Base-by-base conservation (phyloP, 1,140 invertebrate genomes). In the Rhyacophila brunnea region DNA sequence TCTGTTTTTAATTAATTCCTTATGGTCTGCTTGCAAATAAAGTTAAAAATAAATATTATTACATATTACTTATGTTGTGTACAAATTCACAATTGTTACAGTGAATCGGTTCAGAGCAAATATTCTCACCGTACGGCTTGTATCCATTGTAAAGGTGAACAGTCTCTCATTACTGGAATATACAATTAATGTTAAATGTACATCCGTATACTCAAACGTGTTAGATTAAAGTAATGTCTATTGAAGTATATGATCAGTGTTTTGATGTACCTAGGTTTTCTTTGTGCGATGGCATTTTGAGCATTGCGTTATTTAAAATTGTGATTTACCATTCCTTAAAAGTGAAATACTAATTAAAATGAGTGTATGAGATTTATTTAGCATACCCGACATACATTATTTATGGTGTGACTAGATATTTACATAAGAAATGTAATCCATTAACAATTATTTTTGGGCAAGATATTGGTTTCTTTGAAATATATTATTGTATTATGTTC, bases 361-460 rank as follows among this genome's bases (percentile, higher is more conserved):
- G 15, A 13, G 38, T 13, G 38, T 40, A 40, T 28, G 23, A 28
- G 23, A n/a, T 3, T 40, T 40, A 50, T 58, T 49, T 58, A 58
- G 48, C 47, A 58, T 58, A 44, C 56, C 56, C 49, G 36, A 58
- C 44, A 49, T 58, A 58, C 50, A 58, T 58, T 43, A 58, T 58
- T 58, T 58, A 58, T 58, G 38, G 56, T 58, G 47, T 58, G 56
- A 58, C 47, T 58, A 58, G 47, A 51, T 44, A 28, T 28, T 9
- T 3, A 28, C 23, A 28, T 28, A 28, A 28, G 23, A 28, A 28
- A 28, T 28, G 23, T 28, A 28, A 28, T 28, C 38, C 38, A 40
- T 15, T n/a, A n/a, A n/a, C n/a, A n/a, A n/a, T 40, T 40, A 13
- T 40, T 40, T 40, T 40, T 28, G 23, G 23, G 9, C 23, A 28